Evolutionary conservation across 2,797 vertebrate species (phyloP).

Genomic region (Peromyscus eremicus): DNA sequence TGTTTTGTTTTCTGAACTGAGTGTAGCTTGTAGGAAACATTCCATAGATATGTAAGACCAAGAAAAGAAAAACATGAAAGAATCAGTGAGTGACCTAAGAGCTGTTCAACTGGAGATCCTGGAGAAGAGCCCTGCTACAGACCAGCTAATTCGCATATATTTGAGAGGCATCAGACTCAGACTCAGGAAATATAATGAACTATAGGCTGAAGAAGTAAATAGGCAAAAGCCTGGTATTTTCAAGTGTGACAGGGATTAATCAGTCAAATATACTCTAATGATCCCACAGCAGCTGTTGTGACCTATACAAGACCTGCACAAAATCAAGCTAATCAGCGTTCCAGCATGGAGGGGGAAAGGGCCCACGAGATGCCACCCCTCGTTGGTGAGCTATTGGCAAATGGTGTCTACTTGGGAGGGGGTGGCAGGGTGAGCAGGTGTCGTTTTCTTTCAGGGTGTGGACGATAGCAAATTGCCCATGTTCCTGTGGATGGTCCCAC

Average conservation of each 20-base stretch:
- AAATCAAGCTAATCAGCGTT: not conserved
- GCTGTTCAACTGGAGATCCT: rapidly evolving
- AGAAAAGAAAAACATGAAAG: not conserved
- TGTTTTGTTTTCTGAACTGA: not conserved
- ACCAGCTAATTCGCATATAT: rapidly evolving
- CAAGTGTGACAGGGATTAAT: rapidly evolving
- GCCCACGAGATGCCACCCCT: not conserved
- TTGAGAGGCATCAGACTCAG: rapidly evolving
- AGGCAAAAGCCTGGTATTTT: too few relatives aligned
- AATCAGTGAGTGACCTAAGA: too few relatives aligned
- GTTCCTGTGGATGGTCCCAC: not conserved
- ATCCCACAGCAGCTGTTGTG: not conserved
- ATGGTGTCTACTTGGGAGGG: not conserved
- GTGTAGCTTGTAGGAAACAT: not conserved
- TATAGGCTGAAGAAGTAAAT: not conserved
- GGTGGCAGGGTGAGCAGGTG: too few relatives aligned
- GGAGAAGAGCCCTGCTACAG: not conserved
- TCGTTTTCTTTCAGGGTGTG: not conserved
- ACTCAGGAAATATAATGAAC: not conserved
- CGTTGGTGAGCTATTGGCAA: not conserved
- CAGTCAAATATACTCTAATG: not conserved
- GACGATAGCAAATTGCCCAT: rapidly evolving
- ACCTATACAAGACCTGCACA: too few relatives aligned
- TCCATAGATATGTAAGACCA: not conserved
- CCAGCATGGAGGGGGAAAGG: too few relatives aligned